phyloP scores from a whole-genome alignment of 2,888 invertebrate genomes.

The Cynaeus angustus region DNA sequence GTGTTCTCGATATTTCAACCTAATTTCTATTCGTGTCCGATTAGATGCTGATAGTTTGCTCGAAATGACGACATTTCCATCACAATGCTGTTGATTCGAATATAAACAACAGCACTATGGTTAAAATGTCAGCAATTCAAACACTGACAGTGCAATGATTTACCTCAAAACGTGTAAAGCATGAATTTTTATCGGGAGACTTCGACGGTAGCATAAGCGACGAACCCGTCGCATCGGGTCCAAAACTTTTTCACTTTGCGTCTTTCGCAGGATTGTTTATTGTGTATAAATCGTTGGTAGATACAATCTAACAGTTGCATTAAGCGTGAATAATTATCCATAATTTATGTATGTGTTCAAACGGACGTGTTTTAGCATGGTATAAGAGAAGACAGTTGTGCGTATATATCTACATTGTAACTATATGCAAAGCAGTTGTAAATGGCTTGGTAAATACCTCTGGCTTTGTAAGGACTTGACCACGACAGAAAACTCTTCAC shows the following conservation, averaged over 20 bases:
- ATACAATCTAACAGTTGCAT: slow-evolving; percentile 53
- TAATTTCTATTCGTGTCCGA: slow-evolving; percentile 33
- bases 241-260: too few relatives aligned
- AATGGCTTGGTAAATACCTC: slow-evolving; percentile 46
- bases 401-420: slow-evolving; percentile 52
- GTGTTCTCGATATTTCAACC: slow-evolving; percentile 54
- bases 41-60: slow-evolving; percentile 61
- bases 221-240: slow-evolving; percentile 51
- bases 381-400: slow-evolving; percentile 47
- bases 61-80: slow-evolving; percentile 71
- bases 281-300: slow-evolving; percentile 57
- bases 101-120: slow-evolving; percentile 72
- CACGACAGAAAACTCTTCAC: slow-evolving; percentile 22
- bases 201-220: slow-evolving; percentile 57
- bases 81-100: slow-evolving; percentile 70
- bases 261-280: slow-evolving; percentile 7
- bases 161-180: slow-evolving; percentile 17
- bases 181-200: slow-evolving; percentile 53
- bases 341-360: slow-evolving; percentile 54
- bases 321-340: slow-evolving; percentile 55
- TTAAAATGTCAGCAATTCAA: slow-evolving; percentile 72
- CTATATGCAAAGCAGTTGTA: slow-evolving; percentile 52
- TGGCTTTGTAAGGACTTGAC: slow-evolving; percentile 28
- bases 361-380: slow-evolving; percentile 45
- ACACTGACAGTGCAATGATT: slow-evolving; percentile 57